Conservation (phyloP, 1,140 invertebrate genomes). For the Drosophila bocki region DNA sequence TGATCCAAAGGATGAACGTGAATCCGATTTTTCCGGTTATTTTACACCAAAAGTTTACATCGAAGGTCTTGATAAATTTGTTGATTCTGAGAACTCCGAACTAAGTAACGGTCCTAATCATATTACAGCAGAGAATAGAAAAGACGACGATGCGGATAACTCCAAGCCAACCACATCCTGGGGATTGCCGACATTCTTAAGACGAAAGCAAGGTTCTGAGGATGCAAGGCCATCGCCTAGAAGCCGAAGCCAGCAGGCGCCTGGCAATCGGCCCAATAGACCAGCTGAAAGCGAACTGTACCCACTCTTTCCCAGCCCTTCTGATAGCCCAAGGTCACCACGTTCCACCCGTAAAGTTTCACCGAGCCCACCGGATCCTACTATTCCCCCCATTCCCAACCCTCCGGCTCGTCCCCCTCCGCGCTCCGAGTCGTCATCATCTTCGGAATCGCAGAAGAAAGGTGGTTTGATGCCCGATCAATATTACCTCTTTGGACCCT, state of each 20-base stretch:
- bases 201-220: no score
- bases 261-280: background rate
- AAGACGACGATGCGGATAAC: no score
- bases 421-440: background rate
- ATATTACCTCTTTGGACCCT: slow-evolving; percentile 4
- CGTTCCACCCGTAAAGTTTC: background rate
- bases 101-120: no score
- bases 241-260: no score
- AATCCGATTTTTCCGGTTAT: background rate
- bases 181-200: background rate
- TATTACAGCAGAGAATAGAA: background rate
- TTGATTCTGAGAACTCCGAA: background rate
- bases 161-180: background rate
- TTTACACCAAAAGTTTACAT: slow-evolving; percentile 25
- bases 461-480: background rate
- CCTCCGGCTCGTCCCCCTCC: slow-evolving; percentile 1
- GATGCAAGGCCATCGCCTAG: background rate
- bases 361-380: background rate
- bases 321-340: background rate
- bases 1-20: background rate
- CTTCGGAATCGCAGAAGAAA: background rate
- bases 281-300: background rate
- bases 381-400: background rate
- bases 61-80: background rate
- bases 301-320: background rate